These are phyloP conservation scores for Sylvietta virens DNA, from an alignment of 2,113 vertebrate species.

Conservation along the genomic window DNA sequence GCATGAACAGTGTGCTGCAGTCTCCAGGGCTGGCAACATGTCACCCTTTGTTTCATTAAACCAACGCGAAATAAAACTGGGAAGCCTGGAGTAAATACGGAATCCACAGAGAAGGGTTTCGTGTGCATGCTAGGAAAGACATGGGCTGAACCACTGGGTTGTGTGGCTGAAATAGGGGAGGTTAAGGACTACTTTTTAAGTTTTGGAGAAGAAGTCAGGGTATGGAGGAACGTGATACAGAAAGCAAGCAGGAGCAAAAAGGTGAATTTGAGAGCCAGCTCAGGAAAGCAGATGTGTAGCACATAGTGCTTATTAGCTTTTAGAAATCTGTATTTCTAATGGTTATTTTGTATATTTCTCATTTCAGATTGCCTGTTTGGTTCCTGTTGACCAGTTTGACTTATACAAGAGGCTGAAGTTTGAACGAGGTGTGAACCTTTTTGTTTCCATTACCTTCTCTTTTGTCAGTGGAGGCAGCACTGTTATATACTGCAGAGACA, in stretches of 20 bases:
- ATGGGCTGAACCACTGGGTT: neutral
- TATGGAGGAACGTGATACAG: accelerated
- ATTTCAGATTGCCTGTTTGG: constrained; percentile 86
- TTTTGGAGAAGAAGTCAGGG: neutral
- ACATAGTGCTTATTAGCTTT: neutral
- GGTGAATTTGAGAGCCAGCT: neutral
- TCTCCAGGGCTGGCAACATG: neutral
- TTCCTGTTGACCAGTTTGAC: constrained; percentile 80
- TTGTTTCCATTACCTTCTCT: neutral
- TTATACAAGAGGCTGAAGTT: constrained; percentile 88
- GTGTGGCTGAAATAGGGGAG: neutral
- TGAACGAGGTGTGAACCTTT: constrained; percentile 82
- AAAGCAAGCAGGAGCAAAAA: neutral
- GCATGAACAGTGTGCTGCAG: neutral
- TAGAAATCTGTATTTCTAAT: neutral
- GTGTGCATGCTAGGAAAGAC: neutral
- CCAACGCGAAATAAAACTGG: neutral
- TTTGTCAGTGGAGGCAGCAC: neutral
- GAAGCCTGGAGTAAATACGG: neutral
- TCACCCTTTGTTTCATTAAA: neutral
- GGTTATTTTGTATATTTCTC: constrained; percentile 27
- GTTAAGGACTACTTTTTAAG: neutral
- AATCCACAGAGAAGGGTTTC: neutral
- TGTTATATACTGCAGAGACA: neutral
- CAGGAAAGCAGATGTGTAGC: neutral